phyloP scores from a whole-genome alignment of 1,140 invertebrate genomes.

The Orussus abietinus region DNA sequence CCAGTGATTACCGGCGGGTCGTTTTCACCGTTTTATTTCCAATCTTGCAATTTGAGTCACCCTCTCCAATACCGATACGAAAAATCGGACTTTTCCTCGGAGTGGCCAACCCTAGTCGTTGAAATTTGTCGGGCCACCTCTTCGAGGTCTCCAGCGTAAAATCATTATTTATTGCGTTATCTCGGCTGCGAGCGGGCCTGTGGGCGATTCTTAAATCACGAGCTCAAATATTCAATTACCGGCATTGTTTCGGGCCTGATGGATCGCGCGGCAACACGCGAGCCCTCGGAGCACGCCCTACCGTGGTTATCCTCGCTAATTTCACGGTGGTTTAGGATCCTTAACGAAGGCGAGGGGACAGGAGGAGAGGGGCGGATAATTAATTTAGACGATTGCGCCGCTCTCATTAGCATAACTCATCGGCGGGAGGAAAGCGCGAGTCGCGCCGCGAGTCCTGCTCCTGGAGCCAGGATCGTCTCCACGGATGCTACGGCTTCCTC shows the following conservation, averaged over 20 bases:
- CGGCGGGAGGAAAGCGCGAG: too few relatives aligned
- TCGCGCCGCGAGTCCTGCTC: too few relatives aligned
- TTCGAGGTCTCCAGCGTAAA: neutral
- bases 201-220: slow-evolving; percentile 31
- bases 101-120: neutral
- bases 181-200: slow-evolving; percentile 5
- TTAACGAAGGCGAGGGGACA: too few relatives aligned
- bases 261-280: slow-evolving; percentile 21
- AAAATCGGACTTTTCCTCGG: too few relatives aligned
- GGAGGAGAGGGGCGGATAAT: slow-evolving; percentile 23
- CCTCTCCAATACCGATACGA: too few relatives aligned
- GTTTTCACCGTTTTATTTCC: too few relatives aligned
- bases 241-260: slow-evolving; percentile 29
- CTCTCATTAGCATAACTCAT: slow-evolving; percentile 26
- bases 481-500: too few relatives aligned
- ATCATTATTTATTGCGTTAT: slow-evolving; percentile 17
- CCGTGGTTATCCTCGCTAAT: slow-evolving; percentile 26
- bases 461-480: too few relatives aligned
- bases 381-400: slow-evolving; percentile 23
- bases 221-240: slow-evolving; percentile 34
- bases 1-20: too few relatives aligned
- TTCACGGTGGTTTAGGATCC: slow-evolving; percentile 29
- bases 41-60: too few relatives aligned
- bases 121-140: neutral
- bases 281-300: too few relatives aligned